A percentile compares a stretch with the other conserved stretches of the same genome.
phyloP scores from a whole-genome alignment of 2,797 vertebrate genomes.

The Epinephelus awoara region DNA sequence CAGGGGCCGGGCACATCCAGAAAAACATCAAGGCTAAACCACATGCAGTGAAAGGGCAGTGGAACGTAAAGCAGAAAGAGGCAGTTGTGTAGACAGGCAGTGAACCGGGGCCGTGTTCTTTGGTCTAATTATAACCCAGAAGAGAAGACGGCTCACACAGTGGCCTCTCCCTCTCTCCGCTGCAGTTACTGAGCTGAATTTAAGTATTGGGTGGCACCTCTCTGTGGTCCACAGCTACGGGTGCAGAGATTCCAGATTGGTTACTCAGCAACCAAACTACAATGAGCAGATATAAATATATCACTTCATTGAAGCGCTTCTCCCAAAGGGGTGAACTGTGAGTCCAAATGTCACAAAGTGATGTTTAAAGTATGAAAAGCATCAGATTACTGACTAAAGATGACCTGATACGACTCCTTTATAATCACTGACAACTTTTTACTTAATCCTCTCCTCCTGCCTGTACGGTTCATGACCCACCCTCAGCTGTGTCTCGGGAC shows the following conservation, averaged over 20 bases:
- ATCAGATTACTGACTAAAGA: not conserved
- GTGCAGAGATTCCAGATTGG: conserved; percentile 51
- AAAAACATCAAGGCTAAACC: conserved; percentile 51
- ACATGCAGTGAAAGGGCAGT: conserved; percentile 57
- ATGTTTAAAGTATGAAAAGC: conserved; percentile 1
- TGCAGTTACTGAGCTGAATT: conserved; percentile 60
- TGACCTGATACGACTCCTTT: not conserved
- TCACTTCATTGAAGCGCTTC: not conserved
- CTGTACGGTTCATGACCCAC: not conserved
- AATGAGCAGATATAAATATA: conserved; percentile 33
- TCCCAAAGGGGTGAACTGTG: not conserved
- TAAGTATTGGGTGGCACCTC: conserved; percentile 80
- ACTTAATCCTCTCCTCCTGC: not conserved
- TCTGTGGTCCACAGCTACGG: conserved; percentile 68
- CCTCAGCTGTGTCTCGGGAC: not conserved
- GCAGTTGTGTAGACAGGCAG: conserved; percentile 63
- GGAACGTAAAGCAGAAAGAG: conserved; percentile 56
- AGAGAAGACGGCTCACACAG: conserved; percentile 57
- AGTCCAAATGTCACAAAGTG: conserved; percentile 1
- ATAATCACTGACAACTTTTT: not conserved
- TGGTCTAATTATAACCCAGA: conserved; percentile 80
- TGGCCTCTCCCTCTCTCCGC: conserved; percentile 60
- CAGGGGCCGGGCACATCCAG: conserved; percentile 52
- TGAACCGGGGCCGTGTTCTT: conserved; percentile 68
- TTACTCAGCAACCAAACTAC: conserved; percentile 51